These are phyloP conservation scores for Bombus cullumanus DNA, from an alignment of 1,140 invertebrate species.

Conservation along the genomic window DNA sequence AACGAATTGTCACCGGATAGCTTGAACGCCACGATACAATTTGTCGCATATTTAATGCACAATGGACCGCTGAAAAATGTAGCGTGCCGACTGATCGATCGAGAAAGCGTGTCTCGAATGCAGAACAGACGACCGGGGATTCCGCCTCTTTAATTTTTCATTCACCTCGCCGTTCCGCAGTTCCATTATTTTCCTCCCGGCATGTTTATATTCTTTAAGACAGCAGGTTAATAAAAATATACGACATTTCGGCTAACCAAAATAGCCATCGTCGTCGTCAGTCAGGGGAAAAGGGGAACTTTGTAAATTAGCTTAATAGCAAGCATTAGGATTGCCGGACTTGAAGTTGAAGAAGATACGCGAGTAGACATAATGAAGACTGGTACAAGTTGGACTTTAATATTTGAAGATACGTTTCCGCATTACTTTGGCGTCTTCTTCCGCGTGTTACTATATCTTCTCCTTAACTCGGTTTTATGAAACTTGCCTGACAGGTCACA, in stretches of 20 bases:
- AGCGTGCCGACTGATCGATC: slow-evolving; percentile 31
- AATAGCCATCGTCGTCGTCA: too few species aligned
- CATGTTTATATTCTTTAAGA: slow-evolving; percentile 30
- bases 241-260: too few species aligned
- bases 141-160: slow-evolving; percentile 37
- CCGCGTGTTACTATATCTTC: background rate
- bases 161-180: slow-evolving; percentile 8
- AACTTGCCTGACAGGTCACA: too few species aligned
- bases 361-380: background rate
- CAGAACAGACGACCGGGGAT: background rate
- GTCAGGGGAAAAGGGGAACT: too few species aligned
- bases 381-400: slow-evolving; percentile 4
- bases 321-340: background rate
- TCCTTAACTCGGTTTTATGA: background rate
- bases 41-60: slow-evolving; percentile 44
- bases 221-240: slow-evolving; percentile 21
- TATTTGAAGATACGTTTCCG: background rate
- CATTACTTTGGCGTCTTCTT: background rate
- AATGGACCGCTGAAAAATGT: slow-evolving; percentile 24
- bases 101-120: slow-evolving; percentile 44
- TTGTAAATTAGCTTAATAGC: slow-evolving; percentile 12
- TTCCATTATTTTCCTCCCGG: slow-evolving; percentile 20
- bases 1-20: slow-evolving; percentile 34
- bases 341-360: background rate
- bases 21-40: slow-evolving; percentile 22